A percentile compares a stretch with the other conserved stretches of the same genome.
phyloP scores from a whole-genome alignment of 1,140 invertebrate genomes.

The Aphelinus certus region DNA sequence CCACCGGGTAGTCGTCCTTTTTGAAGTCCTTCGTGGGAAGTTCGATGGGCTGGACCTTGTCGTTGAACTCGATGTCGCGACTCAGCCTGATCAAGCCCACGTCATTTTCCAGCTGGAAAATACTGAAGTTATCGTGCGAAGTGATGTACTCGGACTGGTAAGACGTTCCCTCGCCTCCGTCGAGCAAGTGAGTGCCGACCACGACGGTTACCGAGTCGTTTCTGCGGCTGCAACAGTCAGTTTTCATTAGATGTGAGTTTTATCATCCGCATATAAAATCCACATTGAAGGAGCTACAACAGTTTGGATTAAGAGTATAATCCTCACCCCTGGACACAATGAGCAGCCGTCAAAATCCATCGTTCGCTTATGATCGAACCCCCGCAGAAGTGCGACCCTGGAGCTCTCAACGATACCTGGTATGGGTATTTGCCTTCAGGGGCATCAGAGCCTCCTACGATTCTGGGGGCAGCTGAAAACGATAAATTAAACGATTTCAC shows the following conservation, averaged over 20 bases:
- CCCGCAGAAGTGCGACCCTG: conserved; percentile 64
- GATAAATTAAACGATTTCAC: no score
- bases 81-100: conserved; percentile 63
- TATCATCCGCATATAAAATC: neutral
- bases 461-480: conserved; percentile 25
- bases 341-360: conserved; percentile 68
- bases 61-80: conserved; percentile 47
- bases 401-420: conserved; percentile 59
- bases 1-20: conserved; percentile 40
- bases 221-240: neutral
- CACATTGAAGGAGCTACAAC: neutral
- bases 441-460: conserved; percentile 49
- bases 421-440: conserved; percentile 59
- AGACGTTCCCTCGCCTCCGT: conserved; percentile 47
- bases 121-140: conserved; percentile 56
- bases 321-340: conserved; percentile 57
- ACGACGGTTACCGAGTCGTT: conserved; percentile 3
- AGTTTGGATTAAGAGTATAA: neutral
- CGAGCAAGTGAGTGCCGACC: neutral
- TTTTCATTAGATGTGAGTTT: neutral
- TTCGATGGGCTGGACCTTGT: conserved; percentile 50
- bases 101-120: conserved; percentile 56
- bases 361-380: conserved; percentile 65
- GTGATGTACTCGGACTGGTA: conserved; percentile 50
- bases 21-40: conserved; percentile 43